A percentile compares a stretch with the other conserved stretches of the same genome.
Evolutionary conservation across 2,888 invertebrate species (phyloP).

Genomic region (Drosophila eohydei): DNA sequence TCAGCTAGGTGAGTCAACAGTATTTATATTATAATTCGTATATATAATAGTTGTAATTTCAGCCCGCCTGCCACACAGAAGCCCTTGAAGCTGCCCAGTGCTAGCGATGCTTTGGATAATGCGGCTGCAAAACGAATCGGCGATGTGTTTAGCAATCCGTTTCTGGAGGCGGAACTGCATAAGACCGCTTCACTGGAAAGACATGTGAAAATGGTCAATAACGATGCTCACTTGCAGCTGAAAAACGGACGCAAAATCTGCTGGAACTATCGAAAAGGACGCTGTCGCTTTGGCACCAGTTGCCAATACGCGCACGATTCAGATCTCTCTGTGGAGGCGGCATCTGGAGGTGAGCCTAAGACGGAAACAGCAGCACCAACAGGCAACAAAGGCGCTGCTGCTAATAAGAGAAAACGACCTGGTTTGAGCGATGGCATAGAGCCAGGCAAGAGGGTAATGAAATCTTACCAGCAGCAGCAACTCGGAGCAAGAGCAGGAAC

Average conservation of each 20-base stretch:
- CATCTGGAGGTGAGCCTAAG: constrained; percentile 7
- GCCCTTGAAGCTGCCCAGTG: constrained; percentile 79
- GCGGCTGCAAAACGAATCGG: constrained; percentile 64
- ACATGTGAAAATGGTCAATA: constrained; percentile 95
- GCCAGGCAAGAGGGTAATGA: constrained; percentile 94
- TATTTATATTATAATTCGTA: neutral
- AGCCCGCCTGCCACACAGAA: constrained; percentile 27
- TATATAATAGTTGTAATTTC: no score
- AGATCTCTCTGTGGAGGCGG: constrained; percentile 86
- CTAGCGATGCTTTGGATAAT: constrained; percentile 68
- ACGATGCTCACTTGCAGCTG: constrained; percentile 90
- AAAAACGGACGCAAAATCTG: constrained; percentile 96
- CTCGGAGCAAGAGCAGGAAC: constrained; percentile 85
- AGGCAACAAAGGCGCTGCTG: neutral
- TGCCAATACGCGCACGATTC: constrained; percentile 97
- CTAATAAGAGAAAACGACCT: constrained; percentile 89
- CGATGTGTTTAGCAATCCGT: constrained; percentile 93
- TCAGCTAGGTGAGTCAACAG: constrained; percentile 3
- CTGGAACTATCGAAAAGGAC: constrained; percentile 96
- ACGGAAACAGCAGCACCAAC: constrained; percentile 27
- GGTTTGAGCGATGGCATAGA: constrained; percentile 91
- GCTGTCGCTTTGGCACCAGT: constrained; percentile 95
- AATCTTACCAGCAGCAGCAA: constrained; percentile 89
- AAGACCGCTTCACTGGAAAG: constrained; percentile 94
- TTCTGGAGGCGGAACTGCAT: constrained; percentile 93